Percentiles rank a stretch among this genome's conserved stretches.
Conservation (phyloP, 1,140 invertebrate genomes). For the Rhagoletis zephyria region DNA sequence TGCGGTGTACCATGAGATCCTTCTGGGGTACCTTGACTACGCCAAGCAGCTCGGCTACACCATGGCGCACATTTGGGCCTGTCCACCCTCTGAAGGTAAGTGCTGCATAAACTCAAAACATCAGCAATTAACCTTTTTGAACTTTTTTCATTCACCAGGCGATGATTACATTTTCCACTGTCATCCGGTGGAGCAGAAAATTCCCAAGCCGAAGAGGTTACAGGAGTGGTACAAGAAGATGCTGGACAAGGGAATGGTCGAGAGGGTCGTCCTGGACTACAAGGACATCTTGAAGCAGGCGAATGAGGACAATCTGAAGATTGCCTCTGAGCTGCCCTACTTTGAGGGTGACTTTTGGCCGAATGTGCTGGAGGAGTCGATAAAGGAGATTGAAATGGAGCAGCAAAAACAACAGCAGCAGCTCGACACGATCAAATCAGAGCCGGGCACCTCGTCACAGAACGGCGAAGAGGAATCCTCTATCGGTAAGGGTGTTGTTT, state of each 20-base stretch:
- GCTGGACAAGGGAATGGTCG: slow-evolving; percentile 99
- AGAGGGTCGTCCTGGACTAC: slow-evolving; percentile 98
- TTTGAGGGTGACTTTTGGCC: slow-evolving; percentile 99
- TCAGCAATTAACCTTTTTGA: no score
- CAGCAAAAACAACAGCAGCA: slow-evolving; percentile 90
- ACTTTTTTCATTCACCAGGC: no score
- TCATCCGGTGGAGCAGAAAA: slow-evolving; percentile 99
- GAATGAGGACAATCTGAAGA: slow-evolving; percentile 95
- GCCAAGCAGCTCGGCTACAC: slow-evolving; percentile 98
- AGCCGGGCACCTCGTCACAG: no score
- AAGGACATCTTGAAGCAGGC: slow-evolving; percentile 99
- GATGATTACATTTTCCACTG: slow-evolving; percentile 99
- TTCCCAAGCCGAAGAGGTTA: slow-evolving; percentile 98
- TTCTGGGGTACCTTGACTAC: slow-evolving; percentile 99
- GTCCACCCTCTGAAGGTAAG: slow-evolving; percentile 99
- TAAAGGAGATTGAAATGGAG: slow-evolving; percentile 97
- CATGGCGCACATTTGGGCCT: slow-evolving; percentile 99
- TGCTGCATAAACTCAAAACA: no score
- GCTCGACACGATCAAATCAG: no score
- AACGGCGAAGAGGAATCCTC: slow-evolving; percentile 86
- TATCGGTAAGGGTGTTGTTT: slow-evolving; percentile 86
- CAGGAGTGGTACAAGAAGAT: slow-evolving; percentile 99
- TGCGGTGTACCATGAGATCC: slow-evolving; percentile 98
- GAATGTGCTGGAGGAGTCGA: slow-evolving; percentile 98
- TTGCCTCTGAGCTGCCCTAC: slow-evolving; percentile 97